phyloP scores from a whole-genome alignment of 2,797 vertebrate genomes.

The Premnoplex brunnescens region DNA sequence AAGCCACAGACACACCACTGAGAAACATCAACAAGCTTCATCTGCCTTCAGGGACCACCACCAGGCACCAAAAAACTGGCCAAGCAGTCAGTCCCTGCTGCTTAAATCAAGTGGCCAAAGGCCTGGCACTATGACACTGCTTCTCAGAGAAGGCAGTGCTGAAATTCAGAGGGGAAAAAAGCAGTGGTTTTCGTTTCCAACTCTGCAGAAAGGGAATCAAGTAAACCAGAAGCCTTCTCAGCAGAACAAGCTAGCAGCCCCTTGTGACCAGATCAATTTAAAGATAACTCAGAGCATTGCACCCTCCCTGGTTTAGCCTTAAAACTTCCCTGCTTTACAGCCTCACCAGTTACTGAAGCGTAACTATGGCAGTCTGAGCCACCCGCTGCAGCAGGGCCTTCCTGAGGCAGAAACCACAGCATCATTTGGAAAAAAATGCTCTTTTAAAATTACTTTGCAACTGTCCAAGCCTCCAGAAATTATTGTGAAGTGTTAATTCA shows the following conservation, averaged over 20 bases:
- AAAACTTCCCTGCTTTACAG: neutral
- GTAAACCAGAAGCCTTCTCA: neutral
- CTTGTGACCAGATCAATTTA: neutral
- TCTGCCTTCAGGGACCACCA: neutral
- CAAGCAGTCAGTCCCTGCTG: neutral
- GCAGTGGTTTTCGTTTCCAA: neutral
- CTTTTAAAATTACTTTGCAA: neutral
- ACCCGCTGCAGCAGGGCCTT: neutral
- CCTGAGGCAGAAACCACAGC: neutral
- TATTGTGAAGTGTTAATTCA: neutral
- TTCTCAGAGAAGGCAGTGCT: neutral
- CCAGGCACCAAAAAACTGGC: neutral
- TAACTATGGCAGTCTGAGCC: neutral
- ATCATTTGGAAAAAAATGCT: neutral
- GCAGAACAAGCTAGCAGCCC: neutral
- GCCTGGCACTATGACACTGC: neutral
- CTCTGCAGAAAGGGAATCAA: fast-evolving
- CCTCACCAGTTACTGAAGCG: fast-evolving
- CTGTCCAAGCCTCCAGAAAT: neutral
- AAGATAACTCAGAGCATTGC: neutral
- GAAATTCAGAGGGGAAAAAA: fast-evolving
- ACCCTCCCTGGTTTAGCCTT: neutral
- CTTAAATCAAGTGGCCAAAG: neutral
- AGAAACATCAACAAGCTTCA: neutral
- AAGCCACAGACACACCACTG: neutral